Conservation (phyloP, 1,140 invertebrate genomes). For the Heterodera carotae region DNA sequence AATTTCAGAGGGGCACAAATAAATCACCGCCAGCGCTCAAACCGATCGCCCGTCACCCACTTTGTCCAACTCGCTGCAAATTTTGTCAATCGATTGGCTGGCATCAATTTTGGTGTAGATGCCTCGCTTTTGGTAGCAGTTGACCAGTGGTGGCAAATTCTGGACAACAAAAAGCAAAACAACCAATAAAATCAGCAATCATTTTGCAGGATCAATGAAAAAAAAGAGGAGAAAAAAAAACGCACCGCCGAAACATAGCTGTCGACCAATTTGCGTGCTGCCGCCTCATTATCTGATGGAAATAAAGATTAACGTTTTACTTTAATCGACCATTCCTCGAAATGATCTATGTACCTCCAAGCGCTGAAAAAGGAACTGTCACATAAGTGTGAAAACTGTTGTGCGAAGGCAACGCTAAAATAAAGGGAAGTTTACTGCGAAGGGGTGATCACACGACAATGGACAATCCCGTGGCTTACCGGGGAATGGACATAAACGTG, state of each 20-base stretch:
- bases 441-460: too few species aligned
- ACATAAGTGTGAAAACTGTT: too few species aligned
- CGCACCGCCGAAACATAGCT: conserved; percentile 66
- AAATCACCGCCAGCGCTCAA: too few species aligned
- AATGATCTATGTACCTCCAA: too few species aligned
- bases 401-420: too few species aligned
- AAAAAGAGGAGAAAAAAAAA: neutral
- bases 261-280: conserved; percentile 67
- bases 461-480: conserved; percentile 78
- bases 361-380: too few species aligned
- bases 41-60: conserved; percentile 17
- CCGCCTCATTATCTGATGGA: conserved; percentile 69
- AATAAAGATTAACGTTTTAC: too few species aligned
- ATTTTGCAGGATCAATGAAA: too few species aligned
- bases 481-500: conserved; percentile 83
- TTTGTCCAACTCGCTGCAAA: conserved; percentile 13
- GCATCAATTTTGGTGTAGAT: conserved; percentile 67
- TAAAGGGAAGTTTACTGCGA: too few species aligned
- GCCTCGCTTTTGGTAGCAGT: conserved; percentile 67
- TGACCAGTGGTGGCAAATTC: conserved; percentile 68
- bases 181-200: too few species aligned
- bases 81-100: conserved; percentile 54
- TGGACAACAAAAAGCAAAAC: conserved; percentile 57
- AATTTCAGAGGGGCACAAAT: too few species aligned
- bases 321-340: too few species aligned